Conservation (phyloP, 2,888 invertebrate genomes). For the Drosophila paucipuncta region DNA sequence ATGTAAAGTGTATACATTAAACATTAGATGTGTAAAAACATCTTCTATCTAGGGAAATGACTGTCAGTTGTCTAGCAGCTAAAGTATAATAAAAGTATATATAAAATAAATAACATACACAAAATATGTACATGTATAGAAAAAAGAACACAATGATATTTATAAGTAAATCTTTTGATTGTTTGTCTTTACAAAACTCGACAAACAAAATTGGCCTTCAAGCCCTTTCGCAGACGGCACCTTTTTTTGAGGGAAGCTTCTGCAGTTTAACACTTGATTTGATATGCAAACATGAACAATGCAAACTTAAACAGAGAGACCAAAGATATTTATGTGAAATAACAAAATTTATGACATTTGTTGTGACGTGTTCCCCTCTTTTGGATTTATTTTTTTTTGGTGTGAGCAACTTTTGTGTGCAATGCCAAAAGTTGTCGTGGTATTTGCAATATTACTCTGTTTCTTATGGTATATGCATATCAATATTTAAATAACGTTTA, state of each 20-base stretch:
- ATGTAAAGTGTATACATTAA: neutral
- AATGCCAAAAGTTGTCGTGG: slow-evolving; percentile 43
- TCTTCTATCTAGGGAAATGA: neutral
- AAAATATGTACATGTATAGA: neutral
- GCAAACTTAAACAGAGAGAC: slow-evolving; percentile 19
- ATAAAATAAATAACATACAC: neutral
- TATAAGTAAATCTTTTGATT: slow-evolving; percentile 1
- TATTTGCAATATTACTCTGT: slow-evolving; percentile 32
- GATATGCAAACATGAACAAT: slow-evolving; percentile 75
- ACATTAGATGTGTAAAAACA: neutral
- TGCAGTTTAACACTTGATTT: slow-evolving; percentile 77
- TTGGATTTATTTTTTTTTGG: neutral
- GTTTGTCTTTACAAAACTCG: slow-evolving; percentile 7
- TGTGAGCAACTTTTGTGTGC: slow-evolving; percentile 35
- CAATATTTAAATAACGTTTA: neutral
- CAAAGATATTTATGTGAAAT: slow-evolving; percentile 65
- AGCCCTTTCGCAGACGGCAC: neutral
- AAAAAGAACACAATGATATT: neutral
- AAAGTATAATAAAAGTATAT: slow-evolving; percentile 1
- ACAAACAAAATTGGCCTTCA: slow-evolving; percentile 17
- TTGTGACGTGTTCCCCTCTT: slow-evolving; percentile 37
- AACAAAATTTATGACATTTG: slow-evolving; percentile 70
- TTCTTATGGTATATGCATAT: neutral
- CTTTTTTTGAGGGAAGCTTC: slow-evolving; percentile 46
- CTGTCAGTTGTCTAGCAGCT: slow-evolving; percentile 8